Percentiles rank a stretch among this genome's conserved stretches.
Conservation (phyloP, 2,888 invertebrate genomes). For the Erebia palarica region DNA sequence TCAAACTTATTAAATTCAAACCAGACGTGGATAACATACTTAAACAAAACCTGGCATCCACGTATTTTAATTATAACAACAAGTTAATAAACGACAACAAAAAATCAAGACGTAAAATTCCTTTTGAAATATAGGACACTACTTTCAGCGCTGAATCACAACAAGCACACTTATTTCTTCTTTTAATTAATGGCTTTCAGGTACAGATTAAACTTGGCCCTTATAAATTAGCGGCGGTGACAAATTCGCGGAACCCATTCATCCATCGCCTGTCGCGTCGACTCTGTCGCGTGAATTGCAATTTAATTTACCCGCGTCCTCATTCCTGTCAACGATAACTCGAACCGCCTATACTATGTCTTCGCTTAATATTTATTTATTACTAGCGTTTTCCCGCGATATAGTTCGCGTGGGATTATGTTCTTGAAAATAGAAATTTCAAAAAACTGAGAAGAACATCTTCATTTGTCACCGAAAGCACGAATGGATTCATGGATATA, state of each 20-base stretch:
- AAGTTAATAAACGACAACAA: neutral
- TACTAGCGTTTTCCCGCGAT: too few species aligned
- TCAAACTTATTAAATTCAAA: too few species aligned
- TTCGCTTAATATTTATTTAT: neutral
- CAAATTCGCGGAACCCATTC: conserved; percentile 6
- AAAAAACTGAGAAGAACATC: too few species aligned
- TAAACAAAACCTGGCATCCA: too few species aligned
- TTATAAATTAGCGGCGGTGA: neutral
- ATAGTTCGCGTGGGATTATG: too few species aligned
- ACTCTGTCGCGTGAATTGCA: conserved; percentile 13
- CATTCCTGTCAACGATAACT: neutral
- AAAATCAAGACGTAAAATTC: neutral
- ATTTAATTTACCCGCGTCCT: conserved; percentile 9
- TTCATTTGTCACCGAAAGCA: too few species aligned
- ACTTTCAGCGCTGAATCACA: neutral
- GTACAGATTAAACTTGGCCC: neutral
- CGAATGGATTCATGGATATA: too few species aligned
- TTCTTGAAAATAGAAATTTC: too few species aligned
- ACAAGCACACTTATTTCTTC: neutral
- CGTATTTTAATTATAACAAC: neutral
- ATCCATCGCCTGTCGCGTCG: conserved; percentile 6
- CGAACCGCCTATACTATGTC: neutral
- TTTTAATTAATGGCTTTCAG: conserved; percentile 5
- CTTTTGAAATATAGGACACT: conserved; percentile 2
- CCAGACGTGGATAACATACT: too few species aligned